Base-by-base conservation (phyloP, 2,113 vertebrate species). In the Hymenochirus boettgeri region DNA sequence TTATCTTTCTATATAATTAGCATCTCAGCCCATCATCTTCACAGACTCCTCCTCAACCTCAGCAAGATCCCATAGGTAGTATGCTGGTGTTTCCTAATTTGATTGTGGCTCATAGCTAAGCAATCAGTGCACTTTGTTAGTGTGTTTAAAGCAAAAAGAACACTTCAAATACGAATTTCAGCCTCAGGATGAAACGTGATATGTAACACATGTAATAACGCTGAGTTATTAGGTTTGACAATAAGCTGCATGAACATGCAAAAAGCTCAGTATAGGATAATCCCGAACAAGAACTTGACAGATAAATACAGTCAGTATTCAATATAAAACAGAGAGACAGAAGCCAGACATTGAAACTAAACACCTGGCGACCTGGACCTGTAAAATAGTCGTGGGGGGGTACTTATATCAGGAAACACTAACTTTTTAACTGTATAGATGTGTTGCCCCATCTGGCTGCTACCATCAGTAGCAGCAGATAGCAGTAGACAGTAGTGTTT, bases 111-210 rank as follows among this genome's bases (percentile, higher is more conserved):
- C n/a, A 53, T 12, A 67, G 18, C 31, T n/a, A 19, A 60, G n/a
- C 15, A 22, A 60, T 21, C 33, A 51, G 56, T 48, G 45, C 39
- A 46, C 33, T 60, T 18, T 23, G 33, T n/a, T 45, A 21, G n/a
- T 42, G 31, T 56, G 26, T 60, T 31, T 60, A 33, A 24, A 23
- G 47, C 33, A 45, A 48, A 67, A 57, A 45, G 35, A 53, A 67
- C 45, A 29, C 33, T 47, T 67, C 45, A 60, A 67, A 19, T 67
- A 67, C 60, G 65, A 45, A 60, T 48, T 52, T 45, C 8, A 53
- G 45, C 56, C 65, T 45, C 65, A 60, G 35, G 57, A 59, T 60
- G 65, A 67, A 67, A 67, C 35, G 60, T 45, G 65, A 67, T 60
- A 60, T 67, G 24, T 22, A 60, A 45, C 17, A 53, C 56, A 60